A percentile compares a stretch with the other conserved stretches of the same genome.
phyloP scores from a whole-genome alignment of 2,888 invertebrate genomes.

The Crematogaster levior region DNA sequence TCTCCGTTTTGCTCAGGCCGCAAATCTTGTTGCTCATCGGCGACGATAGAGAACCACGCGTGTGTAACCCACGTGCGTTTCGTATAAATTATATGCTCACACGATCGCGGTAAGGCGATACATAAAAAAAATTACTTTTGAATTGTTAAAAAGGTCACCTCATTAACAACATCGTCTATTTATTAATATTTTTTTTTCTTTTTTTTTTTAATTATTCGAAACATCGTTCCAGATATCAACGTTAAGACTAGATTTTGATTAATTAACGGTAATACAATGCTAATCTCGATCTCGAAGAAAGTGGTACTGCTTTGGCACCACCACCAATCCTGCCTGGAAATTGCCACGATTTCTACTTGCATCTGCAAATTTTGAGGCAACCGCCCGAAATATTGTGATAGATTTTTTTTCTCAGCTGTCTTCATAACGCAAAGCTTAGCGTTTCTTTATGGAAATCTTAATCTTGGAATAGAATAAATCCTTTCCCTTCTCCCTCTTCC shows the following conservation, averaged over 20 bases:
- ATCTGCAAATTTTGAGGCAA: not conserved
- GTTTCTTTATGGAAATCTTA: conserved; percentile 32
- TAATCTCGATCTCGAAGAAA: not conserved
- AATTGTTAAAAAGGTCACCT: not conserved
- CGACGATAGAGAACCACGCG: conserved; percentile 19
- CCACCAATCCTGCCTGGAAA: not conserved
- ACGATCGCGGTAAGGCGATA: not conserved
- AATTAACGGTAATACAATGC: not conserved
- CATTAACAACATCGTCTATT: not conserved
- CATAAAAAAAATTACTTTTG: not conserved
- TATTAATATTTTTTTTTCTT: not conserved
- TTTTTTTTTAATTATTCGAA: not conserved
- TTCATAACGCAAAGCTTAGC: conserved; percentile 18
- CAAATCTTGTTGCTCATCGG: conserved; percentile 70
- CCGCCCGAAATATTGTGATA: not conserved
- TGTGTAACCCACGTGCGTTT: conserved; percentile 15
- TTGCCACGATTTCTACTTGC: not conserved
- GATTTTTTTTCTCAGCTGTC: conserved; percentile 5
- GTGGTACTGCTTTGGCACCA: not conserved
- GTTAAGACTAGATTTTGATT: not conserved
- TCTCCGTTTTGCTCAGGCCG: conserved; percentile 64
- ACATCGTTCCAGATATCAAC: not conserved
- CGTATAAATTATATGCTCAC: not conserved
- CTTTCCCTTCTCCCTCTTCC: conserved; percentile 28
- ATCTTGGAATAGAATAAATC: conserved; percentile 53